These are phyloP conservation scores for Suricata suricatta DNA, from an alignment of 2,113 vertebrate genomes.

Conservation along the genomic window DNA sequence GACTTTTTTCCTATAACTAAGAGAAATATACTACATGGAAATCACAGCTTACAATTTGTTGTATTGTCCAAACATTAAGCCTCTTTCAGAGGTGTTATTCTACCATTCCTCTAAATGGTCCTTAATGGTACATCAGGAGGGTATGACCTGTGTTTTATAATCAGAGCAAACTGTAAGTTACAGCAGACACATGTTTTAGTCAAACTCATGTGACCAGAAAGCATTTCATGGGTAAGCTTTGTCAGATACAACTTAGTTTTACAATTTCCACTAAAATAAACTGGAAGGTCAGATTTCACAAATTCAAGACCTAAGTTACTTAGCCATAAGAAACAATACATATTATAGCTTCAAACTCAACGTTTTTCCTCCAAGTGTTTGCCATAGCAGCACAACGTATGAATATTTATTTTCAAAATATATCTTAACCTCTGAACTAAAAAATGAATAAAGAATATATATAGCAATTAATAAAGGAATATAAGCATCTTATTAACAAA, in stretches of 20 bases:
- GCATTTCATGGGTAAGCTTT: not conserved
- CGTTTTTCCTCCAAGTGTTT: not conserved
- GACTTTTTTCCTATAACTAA: not conserved
- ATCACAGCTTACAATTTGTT: not conserved
- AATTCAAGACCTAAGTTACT: not conserved
- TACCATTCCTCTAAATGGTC: not conserved
- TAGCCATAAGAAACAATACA: not conserved
- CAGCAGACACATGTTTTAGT: not conserved
- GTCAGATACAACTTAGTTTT: not conserved
- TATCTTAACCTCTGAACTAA: not conserved
- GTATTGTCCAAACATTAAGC: not conserved
- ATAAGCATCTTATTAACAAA: not conserved
- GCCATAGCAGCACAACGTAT: not conserved
- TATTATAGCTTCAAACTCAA: not conserved
- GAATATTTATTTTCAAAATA: conserved; percentile 28
- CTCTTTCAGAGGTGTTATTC: not conserved
- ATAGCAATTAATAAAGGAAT: not conserved
- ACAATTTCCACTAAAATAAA: conserved; percentile 12
- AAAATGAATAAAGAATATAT: not conserved
- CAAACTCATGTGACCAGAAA: not conserved
- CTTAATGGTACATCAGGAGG: not conserved
- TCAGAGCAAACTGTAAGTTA: not conserved
- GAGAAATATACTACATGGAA: not conserved
- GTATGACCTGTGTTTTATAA: not conserved
- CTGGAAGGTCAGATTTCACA: not conserved